Conservation (phyloP, 1,140 invertebrate species). For the Drosophila mayri region DNA sequence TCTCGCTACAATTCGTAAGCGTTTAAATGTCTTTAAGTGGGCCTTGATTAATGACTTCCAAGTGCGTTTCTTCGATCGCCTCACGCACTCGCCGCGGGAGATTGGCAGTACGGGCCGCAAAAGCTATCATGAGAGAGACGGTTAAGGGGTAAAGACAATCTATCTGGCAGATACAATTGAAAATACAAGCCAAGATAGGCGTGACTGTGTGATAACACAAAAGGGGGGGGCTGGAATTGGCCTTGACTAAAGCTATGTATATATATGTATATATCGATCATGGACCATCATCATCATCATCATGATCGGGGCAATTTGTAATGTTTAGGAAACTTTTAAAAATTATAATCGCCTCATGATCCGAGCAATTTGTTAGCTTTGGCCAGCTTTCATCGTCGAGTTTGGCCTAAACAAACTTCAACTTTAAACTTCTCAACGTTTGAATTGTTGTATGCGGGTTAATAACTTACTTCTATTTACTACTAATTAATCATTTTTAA, state of each 20-base stretch:
- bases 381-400: slow-evolving; percentile 29
- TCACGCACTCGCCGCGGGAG: slow-evolving; percentile 66
- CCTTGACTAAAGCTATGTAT: slow-evolving; percentile 31
- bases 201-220: slow-evolving; percentile 55
- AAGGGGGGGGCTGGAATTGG: slow-evolving; percentile 22
- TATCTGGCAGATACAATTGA: slow-evolving; percentile 44
- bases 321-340: slow-evolving; percentile 35
- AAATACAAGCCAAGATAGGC: slow-evolving; percentile 39
- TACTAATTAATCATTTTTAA: slow-evolving; percentile 24
- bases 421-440: slow-evolving; percentile 2
- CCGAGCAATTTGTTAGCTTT: slow-evolving; percentile 36
- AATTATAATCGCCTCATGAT: slow-evolving; percentile 24
- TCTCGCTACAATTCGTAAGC: slow-evolving; percentile 76
- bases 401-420: slow-evolving; percentile 19
- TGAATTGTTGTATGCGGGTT: slow-evolving; percentile 25
- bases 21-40: slow-evolving; percentile 77
- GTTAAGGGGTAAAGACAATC: background rate
- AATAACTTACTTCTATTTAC: slow-evolving; percentile 12
- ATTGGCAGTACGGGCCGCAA: slow-evolving; percentile 31
- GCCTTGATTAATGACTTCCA: slow-evolving; percentile 75
- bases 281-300: slow-evolving; percentile 23
- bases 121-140: slow-evolving; percentile 26
- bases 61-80: slow-evolving; percentile 58
- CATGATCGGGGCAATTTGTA: slow-evolving; percentile 50
- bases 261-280: slow-evolving; percentile 3